Evolutionary conservation across 2,888 invertebrate species (phyloP), one percentile per base, ranked within the genome.

Genomic region (Sicus ferrugineus): DNA sequence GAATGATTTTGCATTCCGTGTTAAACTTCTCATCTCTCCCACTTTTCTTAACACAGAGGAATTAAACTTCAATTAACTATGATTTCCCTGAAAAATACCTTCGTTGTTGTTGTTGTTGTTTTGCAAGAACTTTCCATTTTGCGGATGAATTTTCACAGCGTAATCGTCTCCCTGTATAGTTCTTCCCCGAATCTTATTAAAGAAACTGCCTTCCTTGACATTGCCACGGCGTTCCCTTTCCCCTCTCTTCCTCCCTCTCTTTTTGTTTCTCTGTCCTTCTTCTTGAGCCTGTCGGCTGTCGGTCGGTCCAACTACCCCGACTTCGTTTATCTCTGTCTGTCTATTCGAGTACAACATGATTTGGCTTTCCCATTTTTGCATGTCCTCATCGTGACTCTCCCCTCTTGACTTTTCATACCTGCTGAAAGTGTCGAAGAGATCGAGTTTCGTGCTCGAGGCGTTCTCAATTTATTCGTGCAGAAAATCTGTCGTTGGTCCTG

Each of bases 51-150:
- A 73, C 69, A 63, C 69, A 62, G 61, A 23, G 65, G 71, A 64
- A 73, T 73, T 73, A 71, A 73, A 73, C 71, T 73, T 73, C 69
- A 73, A 73, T 73, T 73, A 73, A 73, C 73, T 68, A 48, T 69
- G 73, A 73, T 73, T 67, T 54, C 56, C 31, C 38, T 38, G 28
- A 28, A 54, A 54, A 28, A 54, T n/a, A 26, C 26, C 16, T 23
- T 54, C 23, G 16, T 28, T 23, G 54, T 50, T 50, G 19, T 16
- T 54, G 50, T 52, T 52, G 50, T 21, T 52, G 21, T 19, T 21
- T 21, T 7, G 19, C 21, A 52, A 11, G 21, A 21, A 52, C 21
- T 54, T 28, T 11, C 28, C 42, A 42, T 16, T 5, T n/a, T n/a
- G n/a, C 42, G 42, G 11, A 3, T 16, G 5, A 3, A 14, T 54